Evolutionary conservation across 2,113 vertebrate genomes (phyloP).

Genomic region (Octodon degus): DNA sequence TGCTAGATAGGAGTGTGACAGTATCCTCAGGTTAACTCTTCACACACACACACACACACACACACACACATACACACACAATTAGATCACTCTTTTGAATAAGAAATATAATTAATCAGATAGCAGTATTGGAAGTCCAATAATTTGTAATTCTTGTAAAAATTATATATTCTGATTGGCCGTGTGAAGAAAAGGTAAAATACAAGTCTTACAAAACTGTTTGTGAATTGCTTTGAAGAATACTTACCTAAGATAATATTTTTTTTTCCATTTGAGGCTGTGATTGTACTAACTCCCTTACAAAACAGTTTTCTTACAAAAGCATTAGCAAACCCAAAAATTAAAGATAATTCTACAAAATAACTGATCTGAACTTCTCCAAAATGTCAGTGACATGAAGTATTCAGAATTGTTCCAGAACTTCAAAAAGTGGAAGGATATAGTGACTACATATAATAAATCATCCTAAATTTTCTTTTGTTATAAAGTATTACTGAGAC

Average conservation of each 20-base stretch:
- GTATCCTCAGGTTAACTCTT: not conserved
- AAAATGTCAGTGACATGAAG: slow-evolving; percentile 42
- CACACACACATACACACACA: too few relatives aligned
- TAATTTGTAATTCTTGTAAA: slow-evolving; percentile 27
- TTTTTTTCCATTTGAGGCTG: slow-evolving; percentile 18
- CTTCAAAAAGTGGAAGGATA: not conserved
- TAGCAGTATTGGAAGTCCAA: not conserved
- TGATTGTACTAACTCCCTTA: not conserved
- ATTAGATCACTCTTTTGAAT: not conserved
- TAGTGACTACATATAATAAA: not conserved
- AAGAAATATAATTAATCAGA: slow-evolving; percentile 44
- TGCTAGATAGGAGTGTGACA: slow-evolving; percentile 21
- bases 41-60: not conserved
- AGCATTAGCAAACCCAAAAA: not conserved
- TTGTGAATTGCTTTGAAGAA: slow-evolving; percentile 16
- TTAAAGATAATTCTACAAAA: slow-evolving; percentile 44
- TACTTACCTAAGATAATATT: slow-evolving; percentile 16
- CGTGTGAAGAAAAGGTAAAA: slow-evolving; percentile 18
- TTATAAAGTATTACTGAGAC: not conserved
- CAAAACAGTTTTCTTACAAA: slow-evolving; percentile 26
- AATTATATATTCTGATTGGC: not conserved
- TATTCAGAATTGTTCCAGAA: not conserved
- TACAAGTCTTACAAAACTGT: not conserved
- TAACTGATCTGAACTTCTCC: not conserved
- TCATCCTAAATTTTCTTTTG: slow-evolving; percentile 15